phyloP scores from a whole-genome alignment of 2,113 vertebrate genomes.

The Forbesichthys papilliferus region DNA sequence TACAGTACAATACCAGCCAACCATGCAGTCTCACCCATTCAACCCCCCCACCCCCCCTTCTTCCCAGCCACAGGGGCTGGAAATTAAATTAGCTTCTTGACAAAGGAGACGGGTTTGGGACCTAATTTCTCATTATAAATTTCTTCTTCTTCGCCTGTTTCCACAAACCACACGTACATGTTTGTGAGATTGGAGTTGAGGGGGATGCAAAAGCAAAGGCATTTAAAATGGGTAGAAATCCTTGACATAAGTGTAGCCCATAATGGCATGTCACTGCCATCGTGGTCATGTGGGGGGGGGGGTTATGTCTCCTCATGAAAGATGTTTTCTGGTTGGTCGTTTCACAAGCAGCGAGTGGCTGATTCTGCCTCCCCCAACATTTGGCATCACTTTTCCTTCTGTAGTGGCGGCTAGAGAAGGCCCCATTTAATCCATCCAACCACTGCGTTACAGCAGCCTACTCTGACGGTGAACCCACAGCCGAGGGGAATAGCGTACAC shows the following conservation, averaged over 20 bases:
- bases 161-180: slow-evolving; percentile 62
- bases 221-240: slow-evolving; percentile 1
- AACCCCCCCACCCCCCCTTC: slow-evolving; percentile 16
- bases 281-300: slow-evolving; percentile 35
- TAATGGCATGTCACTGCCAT: slow-evolving; percentile 49
- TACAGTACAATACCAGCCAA: slow-evolving; percentile 40
- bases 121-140: slow-evolving; percentile 66
- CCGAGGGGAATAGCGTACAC: slow-evolving; percentile 4
- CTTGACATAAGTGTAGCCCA: slow-evolving; percentile 48
- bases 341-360: slow-evolving; percentile 42
- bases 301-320: slow-evolving; percentile 24
- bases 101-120: slow-evolving; percentile 52
- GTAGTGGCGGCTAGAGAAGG: slow-evolving; percentile 55
- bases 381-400: slow-evolving; percentile 53
- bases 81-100: slow-evolving; percentile 53
- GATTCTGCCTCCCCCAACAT: slow-evolving; percentile 57
- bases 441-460: slow-evolving; percentile 40
- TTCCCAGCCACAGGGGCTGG: slow-evolving; percentile 39
- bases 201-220: slow-evolving; percentile 10
- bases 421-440: slow-evolving; percentile 60
- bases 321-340: slow-evolving; percentile 51
- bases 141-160: slow-evolving; percentile 10
- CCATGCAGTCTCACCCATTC: neutral
- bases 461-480: slow-evolving; percentile 46
- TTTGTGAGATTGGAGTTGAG: slow-evolving; percentile 46